Base-by-base conservation (phyloP, 2,888 invertebrate genomes). In the Eurytoma adleriae region DNA sequence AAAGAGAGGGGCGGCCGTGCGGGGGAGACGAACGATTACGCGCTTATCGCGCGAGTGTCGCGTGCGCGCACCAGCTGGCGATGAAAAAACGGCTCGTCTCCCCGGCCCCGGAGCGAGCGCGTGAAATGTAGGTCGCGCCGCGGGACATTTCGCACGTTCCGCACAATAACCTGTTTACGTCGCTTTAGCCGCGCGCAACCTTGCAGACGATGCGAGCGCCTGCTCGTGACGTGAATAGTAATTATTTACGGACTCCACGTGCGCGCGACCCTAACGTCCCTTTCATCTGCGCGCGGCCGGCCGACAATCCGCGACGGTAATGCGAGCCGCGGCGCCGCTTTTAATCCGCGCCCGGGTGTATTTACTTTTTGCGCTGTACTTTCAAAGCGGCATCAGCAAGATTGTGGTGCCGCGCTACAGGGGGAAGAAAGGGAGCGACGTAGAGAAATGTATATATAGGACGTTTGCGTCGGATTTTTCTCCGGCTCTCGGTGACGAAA, bases 151-250 rank as follows among this genome's bases (percentile, higher is more conserved):
- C 83, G 78, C 72, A 73, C 81, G 75, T 83, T 82, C 80, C 83
- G 78, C 81, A 80, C 84, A 84, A 86, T 86, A 86, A 85, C 84
- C 84, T 84, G 85, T 85, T 86, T 85, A 83, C 85, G 80, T 77
- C 78, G 67, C 7, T 40, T 59, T 69, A 69, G 77, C 69, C 79
- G 79, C 77, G 80, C 77, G 59, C 79, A 71, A 76, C 80, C 71
- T 13, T 27, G 50, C 52, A 20, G 16, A 18, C 48, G 24, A 50
- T 16, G 40, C 40, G 77, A 79, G 80, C 81, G 83, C 72, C 77
- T 84, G 80, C 80, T 83, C 83, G 80, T 83, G 84, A 84, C 83
- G 83, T 83, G 85, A 85, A 87, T 86, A 84, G 83, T 85, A 87
- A 86, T 86, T 85, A 85, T 82, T 80, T 78, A 71, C 80, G 40